phyloP scores from a whole-genome alignment of 2,113 vertebrate species.

The Sorex fumeus region DNA sequence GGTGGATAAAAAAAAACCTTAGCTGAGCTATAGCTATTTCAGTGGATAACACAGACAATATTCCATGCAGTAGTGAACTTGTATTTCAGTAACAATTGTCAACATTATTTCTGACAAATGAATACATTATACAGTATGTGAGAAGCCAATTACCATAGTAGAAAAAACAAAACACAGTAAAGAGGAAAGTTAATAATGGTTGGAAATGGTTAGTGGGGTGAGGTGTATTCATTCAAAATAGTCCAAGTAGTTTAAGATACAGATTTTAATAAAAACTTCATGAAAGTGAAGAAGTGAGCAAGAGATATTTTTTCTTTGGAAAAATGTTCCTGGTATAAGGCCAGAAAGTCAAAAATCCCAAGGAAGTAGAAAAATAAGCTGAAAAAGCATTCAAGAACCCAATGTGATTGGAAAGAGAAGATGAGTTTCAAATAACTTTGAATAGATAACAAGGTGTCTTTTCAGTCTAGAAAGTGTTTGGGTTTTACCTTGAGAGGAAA shows the following conservation, averaged over 20 bases:
- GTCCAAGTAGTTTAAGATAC: not conserved
- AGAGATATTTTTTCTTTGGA: too few relatives aligned
- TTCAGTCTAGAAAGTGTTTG: not conserved
- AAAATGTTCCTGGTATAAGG: too few relatives aligned
- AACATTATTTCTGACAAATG: not conserved
- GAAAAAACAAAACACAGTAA: not conserved
- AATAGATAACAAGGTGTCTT: not conserved
- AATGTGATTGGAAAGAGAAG: too few relatives aligned
- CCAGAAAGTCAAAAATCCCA: not conserved
- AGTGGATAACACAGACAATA: not conserved
- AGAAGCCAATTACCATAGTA: not conserved
- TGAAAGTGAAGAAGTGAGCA: too few relatives aligned
- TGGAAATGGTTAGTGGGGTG: not conserved
- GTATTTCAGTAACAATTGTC: not conserved
- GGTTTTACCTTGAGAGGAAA: not conserved
- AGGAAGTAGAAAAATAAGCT: not conserved
- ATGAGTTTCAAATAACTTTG: too few relatives aligned
- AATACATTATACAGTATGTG: not conserved
- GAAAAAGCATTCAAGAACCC: too few relatives aligned
- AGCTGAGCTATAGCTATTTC: not conserved
- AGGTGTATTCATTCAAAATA: not conserved
- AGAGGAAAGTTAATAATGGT: not conserved
- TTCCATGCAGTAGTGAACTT: not conserved
- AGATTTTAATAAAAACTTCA: too few relatives aligned
- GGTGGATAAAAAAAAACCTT: not conserved